These are phyloP conservation scores for Mayetiola destructor DNA, from an alignment of 2,888 invertebrate species.

Conservation along the genomic window DNA sequence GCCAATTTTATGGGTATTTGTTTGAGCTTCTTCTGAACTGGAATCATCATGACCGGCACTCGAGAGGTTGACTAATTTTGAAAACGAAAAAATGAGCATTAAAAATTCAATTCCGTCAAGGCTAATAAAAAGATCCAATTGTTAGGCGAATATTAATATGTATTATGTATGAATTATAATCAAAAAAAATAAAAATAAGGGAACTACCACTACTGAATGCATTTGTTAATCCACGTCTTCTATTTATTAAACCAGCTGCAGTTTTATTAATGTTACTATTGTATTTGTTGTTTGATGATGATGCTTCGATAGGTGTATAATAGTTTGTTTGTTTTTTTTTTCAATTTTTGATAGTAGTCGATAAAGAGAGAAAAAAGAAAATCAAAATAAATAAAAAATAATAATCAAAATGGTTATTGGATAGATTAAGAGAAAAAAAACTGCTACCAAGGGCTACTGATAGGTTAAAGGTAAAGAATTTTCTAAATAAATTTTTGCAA, in stretches of 20 bases:
- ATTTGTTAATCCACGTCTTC: constrained; percentile 46
- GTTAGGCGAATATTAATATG: constrained; percentile 2
- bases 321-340: too few relatives aligned
- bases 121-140: background rate
- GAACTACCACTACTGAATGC: constrained; percentile 51
- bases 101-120: background rate
- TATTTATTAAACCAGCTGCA: constrained; percentile 37
- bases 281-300: constrained; percentile 27
- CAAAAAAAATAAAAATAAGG: constrained; percentile 13
- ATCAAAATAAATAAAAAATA: background rate
- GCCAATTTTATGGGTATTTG: constrained; percentile 23
- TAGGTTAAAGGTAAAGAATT: background rate
- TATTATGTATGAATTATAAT: background rate
- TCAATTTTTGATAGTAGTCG: too few relatives aligned
- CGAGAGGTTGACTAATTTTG: constrained; percentile 26
- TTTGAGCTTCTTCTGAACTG: constrained; percentile 55
- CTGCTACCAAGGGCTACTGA: background rate
- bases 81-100: background rate
- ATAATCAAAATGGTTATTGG: background rate
- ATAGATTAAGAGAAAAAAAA: background rate
- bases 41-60: constrained; percentile 64
- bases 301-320: constrained; percentile 22
- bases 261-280: constrained; percentile 29
- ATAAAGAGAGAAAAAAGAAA: background rate
- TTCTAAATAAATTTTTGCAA: background rate